Percentiles rank a stretch among this genome's conserved stretches.
These are phyloP conservation scores for Plutella xylostella DNA, from an alignment of 2,888 invertebrate species.

Conservation along the genomic window DNA sequence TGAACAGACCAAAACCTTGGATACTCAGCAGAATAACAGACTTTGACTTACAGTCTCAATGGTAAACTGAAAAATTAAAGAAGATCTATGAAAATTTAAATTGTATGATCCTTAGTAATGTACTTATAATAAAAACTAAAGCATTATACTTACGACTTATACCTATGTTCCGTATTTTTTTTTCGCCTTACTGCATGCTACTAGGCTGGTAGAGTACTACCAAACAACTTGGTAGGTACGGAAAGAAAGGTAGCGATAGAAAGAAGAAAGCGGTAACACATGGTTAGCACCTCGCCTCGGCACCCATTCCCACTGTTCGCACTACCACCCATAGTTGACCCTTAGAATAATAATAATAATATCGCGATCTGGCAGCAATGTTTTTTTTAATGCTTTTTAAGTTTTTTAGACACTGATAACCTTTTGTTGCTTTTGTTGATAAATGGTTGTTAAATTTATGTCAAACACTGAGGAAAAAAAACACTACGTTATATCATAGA, in stretches of 20 bases:
- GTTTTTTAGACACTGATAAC: not conserved
- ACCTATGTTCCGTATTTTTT: not conserved
- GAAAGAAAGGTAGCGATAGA: no score
- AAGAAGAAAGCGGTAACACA: no score
- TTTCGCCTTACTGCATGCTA: not conserved
- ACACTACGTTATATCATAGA: not conserved
- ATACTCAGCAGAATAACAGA: constrained; percentile 55
- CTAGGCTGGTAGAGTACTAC: not conserved
- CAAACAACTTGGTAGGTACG: not conserved
- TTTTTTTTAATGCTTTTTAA: no score
- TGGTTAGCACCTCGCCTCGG: no score
- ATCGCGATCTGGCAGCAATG: no score
- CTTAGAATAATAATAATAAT: no score
- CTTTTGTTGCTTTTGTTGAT: not conserved
- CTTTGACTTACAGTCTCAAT: constrained; percentile 56
- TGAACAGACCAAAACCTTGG: constrained; percentile 58
- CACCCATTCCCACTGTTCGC: no score
- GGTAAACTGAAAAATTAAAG: constrained; percentile 28
- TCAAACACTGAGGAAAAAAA: not conserved
- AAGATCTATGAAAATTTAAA: not conserved
- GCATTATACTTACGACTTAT: not conserved
- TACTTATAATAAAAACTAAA: not conserved
- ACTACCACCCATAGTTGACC: no score
- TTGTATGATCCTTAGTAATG: not conserved
- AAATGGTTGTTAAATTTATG: no score